Percentiles rank a stretch among this genome's conserved stretches.
phyloP scores from a whole-genome alignment of 1,140 invertebrate species.

The Musca vetustissima region DNA sequence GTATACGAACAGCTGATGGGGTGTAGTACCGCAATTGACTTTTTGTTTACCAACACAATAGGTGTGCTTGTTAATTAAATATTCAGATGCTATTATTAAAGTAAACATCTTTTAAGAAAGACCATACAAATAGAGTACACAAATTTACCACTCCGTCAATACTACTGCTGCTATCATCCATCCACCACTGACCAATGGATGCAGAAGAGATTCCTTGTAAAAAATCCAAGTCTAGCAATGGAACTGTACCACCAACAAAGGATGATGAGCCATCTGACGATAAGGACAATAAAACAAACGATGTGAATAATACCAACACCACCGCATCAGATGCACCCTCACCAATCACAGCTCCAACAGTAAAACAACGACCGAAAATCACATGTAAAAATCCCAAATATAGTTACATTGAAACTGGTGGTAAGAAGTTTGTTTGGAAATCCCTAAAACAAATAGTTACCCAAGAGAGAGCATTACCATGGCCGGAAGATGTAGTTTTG shows the following conservation, averaged over 20 bases:
- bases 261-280: neutral
- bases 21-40: too few species aligned
- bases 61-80: too few species aligned
- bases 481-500: constrained; percentile 68
- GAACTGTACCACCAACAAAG: neutral
- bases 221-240: neutral
- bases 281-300: neutral
- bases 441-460: constrained; percentile 78
- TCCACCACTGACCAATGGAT: constrained; percentile 1
- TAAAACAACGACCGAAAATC: constrained; percentile 9
- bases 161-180: too few species aligned
- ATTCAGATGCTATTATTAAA: too few species aligned
- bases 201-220: constrained; percentile 15
- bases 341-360: neutral
- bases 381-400: constrained; percentile 26
- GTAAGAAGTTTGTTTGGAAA: constrained; percentile 62
- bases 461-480: constrained; percentile 70
- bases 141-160: too few species aligned
- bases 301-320: neutral
- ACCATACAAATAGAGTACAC: too few species aligned
- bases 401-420: constrained; percentile 25
- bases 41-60: too few species aligned
- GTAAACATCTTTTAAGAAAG: too few species aligned
- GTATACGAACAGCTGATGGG: too few species aligned
- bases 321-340: neutral